Evolutionary conservation across 1,140 invertebrate genomes (phyloP).

Genomic region (Pachypsylla venusta): DNA sequence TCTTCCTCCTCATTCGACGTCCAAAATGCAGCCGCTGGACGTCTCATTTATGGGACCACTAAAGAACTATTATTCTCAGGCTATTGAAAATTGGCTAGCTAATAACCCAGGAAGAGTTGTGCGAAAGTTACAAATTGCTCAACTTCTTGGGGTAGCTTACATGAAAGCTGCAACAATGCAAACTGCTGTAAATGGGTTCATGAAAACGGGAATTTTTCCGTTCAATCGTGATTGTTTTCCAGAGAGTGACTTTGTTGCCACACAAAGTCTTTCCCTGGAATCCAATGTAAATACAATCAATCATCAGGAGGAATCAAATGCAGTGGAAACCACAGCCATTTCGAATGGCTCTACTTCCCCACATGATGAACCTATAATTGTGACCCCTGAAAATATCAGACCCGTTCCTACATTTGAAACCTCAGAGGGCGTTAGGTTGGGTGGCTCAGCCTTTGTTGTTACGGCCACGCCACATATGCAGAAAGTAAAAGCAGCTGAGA

Average conservation of each 20-base stretch:
- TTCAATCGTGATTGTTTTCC: slow-evolving; percentile 2
- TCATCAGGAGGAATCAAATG: too few relatives aligned
- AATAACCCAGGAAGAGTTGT: slow-evolving; percentile 34
- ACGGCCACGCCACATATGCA: not conserved
- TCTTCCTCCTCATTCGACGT: slow-evolving; percentile 25
- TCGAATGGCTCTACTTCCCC: not conserved
- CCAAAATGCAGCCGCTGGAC: slow-evolving; percentile 31
- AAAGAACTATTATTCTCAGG: slow-evolving; percentile 28
- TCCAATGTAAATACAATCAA: too few relatives aligned
- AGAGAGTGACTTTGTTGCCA: not conserved
- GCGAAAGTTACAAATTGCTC: slow-evolving; percentile 19
- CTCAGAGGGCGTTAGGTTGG: not conserved
- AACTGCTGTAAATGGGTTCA: slow-evolving; percentile 18
- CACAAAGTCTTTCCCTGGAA: too few relatives aligned
- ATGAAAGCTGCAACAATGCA: slow-evolving; percentile 9
- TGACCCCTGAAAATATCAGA: not conserved
- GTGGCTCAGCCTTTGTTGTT: not conserved
- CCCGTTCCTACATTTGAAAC: not conserved
- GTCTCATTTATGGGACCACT: slow-evolving; percentile 30
- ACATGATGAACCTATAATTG: not conserved
- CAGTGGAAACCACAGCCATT: not conserved
- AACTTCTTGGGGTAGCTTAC: slow-evolving; percentile 15
- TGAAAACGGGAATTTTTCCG: slow-evolving; percentile 16
- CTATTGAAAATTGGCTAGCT: slow-evolving; percentile 32
- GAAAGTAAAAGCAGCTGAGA: not conserved